Percentiles rank a stretch among this genome's conserved stretches.
Conservation (phyloP, 2,888 invertebrate species). For the Drosophila leonis region DNA sequence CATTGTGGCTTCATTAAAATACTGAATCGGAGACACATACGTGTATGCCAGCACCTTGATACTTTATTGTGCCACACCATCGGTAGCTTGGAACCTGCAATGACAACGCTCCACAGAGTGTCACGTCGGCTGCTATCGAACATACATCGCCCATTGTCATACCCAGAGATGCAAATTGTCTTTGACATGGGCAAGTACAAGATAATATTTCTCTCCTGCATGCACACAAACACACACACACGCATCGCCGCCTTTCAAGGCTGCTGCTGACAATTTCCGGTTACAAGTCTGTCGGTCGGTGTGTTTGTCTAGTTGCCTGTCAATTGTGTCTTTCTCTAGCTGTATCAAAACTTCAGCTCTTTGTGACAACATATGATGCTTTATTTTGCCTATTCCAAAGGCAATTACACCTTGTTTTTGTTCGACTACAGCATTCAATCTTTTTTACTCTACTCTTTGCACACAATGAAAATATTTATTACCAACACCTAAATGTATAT, state of each 20-base stretch:
- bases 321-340: constrained; percentile 21
- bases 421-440: neutral
- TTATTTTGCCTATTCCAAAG: constrained; percentile 35
- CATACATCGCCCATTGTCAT: constrained; percentile 53
- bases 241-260: constrained; percentile 14
- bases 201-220: constrained; percentile 64
- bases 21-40: constrained; percentile 19
- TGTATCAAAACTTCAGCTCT: constrained; percentile 13
- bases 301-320: constrained; percentile 11
- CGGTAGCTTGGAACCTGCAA: constrained; percentile 32
- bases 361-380: constrained; percentile 37
- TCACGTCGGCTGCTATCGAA: constrained; percentile 22
- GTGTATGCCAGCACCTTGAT: constrained; percentile 55
- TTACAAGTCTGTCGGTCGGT: constrained; percentile 16
- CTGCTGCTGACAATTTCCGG: constrained; percentile 57
- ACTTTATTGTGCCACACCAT: constrained; percentile 44
- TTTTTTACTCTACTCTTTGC: neutral
- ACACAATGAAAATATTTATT: neutral
- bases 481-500: neutral
- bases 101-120: constrained; percentile 52
- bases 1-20: constrained; percentile 37
- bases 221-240: constrained; percentile 11
- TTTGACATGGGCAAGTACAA: constrained; percentile 72
- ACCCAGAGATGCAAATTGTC: constrained; percentile 65
- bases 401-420: constrained; percentile 26